phyloP scores from a whole-genome alignment of 2,888 invertebrate species.

The Melieria picta region DNA sequence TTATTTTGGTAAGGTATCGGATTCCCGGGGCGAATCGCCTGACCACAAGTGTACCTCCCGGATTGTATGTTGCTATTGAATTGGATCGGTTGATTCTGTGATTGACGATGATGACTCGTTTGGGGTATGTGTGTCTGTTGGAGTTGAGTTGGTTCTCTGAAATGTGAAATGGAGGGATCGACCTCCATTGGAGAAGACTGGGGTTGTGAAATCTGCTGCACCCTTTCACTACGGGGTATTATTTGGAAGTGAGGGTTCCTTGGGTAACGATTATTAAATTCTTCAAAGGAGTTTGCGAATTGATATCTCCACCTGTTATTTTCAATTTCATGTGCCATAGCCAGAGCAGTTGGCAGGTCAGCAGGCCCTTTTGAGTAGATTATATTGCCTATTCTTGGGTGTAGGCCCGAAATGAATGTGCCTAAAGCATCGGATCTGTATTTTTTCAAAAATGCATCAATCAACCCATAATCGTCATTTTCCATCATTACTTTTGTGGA shows the following conservation, averaged over 20 bases:
- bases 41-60: too few relatives aligned
- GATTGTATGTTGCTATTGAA: too few relatives aligned
- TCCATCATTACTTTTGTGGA: neutral
- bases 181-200: too few relatives aligned
- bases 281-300: neutral
- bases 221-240: too few relatives aligned
- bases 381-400: neutral
- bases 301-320: conserved; percentile 3
- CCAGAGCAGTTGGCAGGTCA: neutral
- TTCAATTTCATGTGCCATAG: neutral
- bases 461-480: neutral
- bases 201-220: too few relatives aligned
- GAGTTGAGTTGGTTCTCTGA: too few relatives aligned
- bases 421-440: neutral
- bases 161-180: too few relatives aligned
- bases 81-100: too few relatives aligned
- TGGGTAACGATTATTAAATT: neutral
- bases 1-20: too few relatives aligned
- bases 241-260: neutral
- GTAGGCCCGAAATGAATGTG: neutral
- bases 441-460: neutral
- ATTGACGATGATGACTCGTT: too few relatives aligned
- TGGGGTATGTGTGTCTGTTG: too few relatives aligned
- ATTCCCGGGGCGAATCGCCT: too few relatives aligned
- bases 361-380: neutral